These are phyloP conservation scores for Drosophila antonietae DNA, from an alignment of 2,888 invertebrate species.

Conservation along the genomic window DNA sequence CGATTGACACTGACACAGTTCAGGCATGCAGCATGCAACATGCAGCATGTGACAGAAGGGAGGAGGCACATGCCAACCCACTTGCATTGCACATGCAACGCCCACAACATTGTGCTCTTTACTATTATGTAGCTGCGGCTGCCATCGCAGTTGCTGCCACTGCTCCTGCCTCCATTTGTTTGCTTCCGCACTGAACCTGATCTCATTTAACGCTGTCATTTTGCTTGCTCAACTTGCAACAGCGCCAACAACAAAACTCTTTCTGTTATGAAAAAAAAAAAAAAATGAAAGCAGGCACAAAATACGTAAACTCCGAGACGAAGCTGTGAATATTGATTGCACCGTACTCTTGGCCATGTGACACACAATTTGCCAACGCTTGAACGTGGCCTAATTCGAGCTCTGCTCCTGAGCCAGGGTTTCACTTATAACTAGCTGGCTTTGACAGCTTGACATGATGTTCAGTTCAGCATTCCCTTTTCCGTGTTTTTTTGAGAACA, in stretches of 20 bases:
- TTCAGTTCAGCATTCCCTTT: not conserved
- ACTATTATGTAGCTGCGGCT: constrained; percentile 6
- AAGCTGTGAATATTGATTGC: constrained; percentile 56
- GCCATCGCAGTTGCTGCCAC: not conserved
- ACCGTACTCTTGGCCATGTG: constrained; percentile 14
- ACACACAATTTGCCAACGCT: constrained; percentile 52
- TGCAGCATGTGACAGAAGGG: not conserved
- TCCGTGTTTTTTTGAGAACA: not conserved
- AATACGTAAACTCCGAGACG: constrained; percentile 39
- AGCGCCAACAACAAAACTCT: constrained; percentile 18
- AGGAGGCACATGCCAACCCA: constrained; percentile 17
- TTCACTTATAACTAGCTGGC: constrained; percentile 40
- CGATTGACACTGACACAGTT: constrained; percentile 72
- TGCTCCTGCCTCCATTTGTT: constrained; percentile 16
- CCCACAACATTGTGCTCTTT: constrained; percentile 41
- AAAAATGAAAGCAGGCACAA: not conserved
- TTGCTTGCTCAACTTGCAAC: constrained; percentile 60
- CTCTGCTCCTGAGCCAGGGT: constrained; percentile 24
- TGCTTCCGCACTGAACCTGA: constrained; percentile 57
- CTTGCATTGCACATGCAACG: constrained; percentile 58
- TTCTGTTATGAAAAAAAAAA: constrained; percentile 52
- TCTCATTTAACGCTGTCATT: constrained; percentile 68
- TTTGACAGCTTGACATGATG: constrained; percentile 40
- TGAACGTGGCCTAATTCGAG: constrained; percentile 61
- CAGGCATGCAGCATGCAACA: constrained; percentile 7